These are phyloP conservation scores for Scortum barcoo DNA, from an alignment of 2,113 vertebrate species.

Conservation along the genomic window DNA sequence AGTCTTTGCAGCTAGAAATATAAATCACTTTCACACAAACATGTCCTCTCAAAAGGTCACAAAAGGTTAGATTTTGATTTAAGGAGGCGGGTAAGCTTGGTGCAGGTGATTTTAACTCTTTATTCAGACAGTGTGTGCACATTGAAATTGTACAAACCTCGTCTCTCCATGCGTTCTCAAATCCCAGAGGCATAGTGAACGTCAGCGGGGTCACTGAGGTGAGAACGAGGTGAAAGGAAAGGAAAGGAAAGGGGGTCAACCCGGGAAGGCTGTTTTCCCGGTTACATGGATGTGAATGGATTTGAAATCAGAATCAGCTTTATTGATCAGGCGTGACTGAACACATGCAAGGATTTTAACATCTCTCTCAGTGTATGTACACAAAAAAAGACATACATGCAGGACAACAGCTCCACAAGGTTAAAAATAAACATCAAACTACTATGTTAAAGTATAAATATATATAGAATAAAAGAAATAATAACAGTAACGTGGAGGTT, in stretches of 20 bases:
- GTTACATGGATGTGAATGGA: slow-evolving; percentile 3
- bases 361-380: too few relatives aligned
- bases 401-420: too few relatives aligned
- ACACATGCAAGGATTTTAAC: too few relatives aligned
- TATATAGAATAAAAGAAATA: too few relatives aligned
- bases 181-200: slow-evolving; percentile 18
- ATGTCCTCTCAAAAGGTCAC: not conserved
- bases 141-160: not conserved
- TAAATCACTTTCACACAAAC: not conserved
- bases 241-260: slow-evolving; percentile 41
- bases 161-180: slow-evolving; percentile 3
- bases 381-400: too few relatives aligned
- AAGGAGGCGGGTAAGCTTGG: too few relatives aligned
- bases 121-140: not conserved
- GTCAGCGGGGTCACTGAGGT: slow-evolving; percentile 24
- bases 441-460: too few relatives aligned
- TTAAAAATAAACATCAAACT: too few relatives aligned
- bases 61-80: not conserved
- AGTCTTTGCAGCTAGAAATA: not conserved
- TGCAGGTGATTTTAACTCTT: not conserved
- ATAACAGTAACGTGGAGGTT: too few relatives aligned
- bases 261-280: not conserved
- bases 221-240: not conserved
- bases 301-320: too few relatives aligned
- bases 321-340: too few relatives aligned